Evolutionary conservation across 2,888 invertebrate species (phyloP).

Genomic region (Cosmia trapezina): DNA sequence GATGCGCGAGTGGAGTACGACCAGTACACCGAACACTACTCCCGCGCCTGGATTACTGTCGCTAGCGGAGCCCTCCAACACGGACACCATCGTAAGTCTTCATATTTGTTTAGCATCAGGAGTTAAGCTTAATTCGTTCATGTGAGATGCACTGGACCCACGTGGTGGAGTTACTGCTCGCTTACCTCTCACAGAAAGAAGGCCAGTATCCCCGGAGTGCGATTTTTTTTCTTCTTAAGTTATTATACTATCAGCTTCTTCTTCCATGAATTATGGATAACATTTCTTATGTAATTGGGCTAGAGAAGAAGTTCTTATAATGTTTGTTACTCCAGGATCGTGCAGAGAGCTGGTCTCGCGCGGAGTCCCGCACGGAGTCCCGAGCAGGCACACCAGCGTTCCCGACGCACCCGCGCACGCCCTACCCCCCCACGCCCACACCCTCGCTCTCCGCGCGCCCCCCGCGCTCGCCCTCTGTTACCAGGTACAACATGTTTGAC

Average conservation of each 20-base stretch:
- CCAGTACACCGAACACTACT: constrained; percentile 80
- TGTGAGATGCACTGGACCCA: too few species aligned
- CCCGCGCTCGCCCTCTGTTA: constrained; percentile 94
- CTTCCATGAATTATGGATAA: too few species aligned
- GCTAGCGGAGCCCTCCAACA: constrained; percentile 82
- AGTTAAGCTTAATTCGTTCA: too few species aligned
- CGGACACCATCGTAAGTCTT: constrained; percentile 80
- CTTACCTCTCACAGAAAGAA: too few species aligned
- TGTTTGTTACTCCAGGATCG: constrained; percentile 86
- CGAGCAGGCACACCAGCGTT: constrained; percentile 98
- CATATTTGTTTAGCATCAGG: neutral
- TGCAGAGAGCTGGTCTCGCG: constrained; percentile 90
- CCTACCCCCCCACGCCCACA: constrained; percentile 94
- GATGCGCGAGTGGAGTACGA: constrained; percentile 88
- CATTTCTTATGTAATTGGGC: too few species aligned
- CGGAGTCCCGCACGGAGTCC: constrained; percentile 89
- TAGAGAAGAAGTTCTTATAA: too few species aligned
- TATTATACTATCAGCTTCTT: too few species aligned
- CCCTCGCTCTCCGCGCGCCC: constrained; percentile 93
- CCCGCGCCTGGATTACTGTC: constrained; percentile 87
- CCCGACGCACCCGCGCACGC: constrained; percentile 97
- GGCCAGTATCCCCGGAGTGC: too few species aligned
- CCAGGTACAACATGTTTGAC: constrained; percentile 77
- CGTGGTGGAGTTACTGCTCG: too few species aligned
- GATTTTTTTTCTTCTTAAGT: too few species aligned